A percentile compares a stretch with the other conserved stretches of the same genome.
Conservation (phyloP, 1,140 invertebrate genomes). For the Leucophenga varia region DNA sequence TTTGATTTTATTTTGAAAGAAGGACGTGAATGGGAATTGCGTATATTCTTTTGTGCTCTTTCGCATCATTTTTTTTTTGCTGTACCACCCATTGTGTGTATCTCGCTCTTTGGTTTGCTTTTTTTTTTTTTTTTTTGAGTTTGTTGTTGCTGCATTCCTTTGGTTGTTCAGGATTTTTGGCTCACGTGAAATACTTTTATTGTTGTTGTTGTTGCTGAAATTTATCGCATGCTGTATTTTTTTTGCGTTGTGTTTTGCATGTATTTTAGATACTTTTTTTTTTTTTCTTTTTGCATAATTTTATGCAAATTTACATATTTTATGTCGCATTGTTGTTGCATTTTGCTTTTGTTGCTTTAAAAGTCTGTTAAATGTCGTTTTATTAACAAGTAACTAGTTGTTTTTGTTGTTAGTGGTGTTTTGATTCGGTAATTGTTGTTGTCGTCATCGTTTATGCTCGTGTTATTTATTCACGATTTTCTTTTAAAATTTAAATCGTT, state of each 20-base stretch:
- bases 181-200: neutral
- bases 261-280: constrained; percentile 31
- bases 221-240: neutral
- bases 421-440: constrained; percentile 27
- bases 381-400: constrained; percentile 5
- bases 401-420: constrained; percentile 1
- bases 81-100: neutral
- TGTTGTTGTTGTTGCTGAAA: neutral
- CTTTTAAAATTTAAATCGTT: too few relatives aligned
- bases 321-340: constrained; percentile 6
- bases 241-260: neutral
- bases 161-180: neutral
- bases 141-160: constrained; percentile 10
- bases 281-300: constrained; percentile 53
- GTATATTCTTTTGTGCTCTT: too few relatives aligned
- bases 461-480: constrained; percentile 19
- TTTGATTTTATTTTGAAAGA: too few relatives aligned
- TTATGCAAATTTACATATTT: constrained; percentile 45
- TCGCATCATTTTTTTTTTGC: too few relatives aligned
- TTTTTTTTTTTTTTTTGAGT: constrained; percentile 8
- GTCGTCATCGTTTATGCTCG: constrained; percentile 44
- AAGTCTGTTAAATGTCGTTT: constrained; percentile 14
- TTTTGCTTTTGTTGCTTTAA: constrained; percentile 21
- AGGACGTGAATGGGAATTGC: too few relatives aligned
- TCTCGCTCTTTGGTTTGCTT: constrained; percentile 5